phyloP scores from a whole-genome alignment of 1,140 invertebrate species.

The Helicoverpa armigera region DNA sequence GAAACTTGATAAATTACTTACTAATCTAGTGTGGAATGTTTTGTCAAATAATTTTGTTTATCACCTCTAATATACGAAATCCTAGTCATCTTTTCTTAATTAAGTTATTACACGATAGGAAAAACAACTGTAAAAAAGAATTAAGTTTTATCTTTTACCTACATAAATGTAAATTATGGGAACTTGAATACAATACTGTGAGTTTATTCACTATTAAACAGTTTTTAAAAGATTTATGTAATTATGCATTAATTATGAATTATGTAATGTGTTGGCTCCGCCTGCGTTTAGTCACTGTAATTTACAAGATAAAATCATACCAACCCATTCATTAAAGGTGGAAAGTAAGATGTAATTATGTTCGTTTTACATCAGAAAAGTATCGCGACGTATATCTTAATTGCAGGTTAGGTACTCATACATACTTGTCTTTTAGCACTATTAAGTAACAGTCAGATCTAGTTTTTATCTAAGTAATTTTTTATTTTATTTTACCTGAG shows the following conservation, averaged over 20 bases:
- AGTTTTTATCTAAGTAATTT: neutral
- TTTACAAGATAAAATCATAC: slow-evolving; percentile 30
- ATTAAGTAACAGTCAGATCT: neutral
- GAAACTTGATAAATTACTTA: slow-evolving; percentile 37
- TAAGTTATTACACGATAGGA: slow-evolving; percentile 45
- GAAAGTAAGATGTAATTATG: neutral
- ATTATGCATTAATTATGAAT: slow-evolving; percentile 37
- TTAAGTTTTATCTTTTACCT: slow-evolving; percentile 32
- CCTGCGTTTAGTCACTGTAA: slow-evolving; percentile 39
- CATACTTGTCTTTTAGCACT: neutral
- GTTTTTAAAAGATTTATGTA: slow-evolving; percentile 37
- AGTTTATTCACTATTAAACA: slow-evolving; percentile 37
- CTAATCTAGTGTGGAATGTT: neutral
- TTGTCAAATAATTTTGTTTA: neutral
- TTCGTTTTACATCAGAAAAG: slow-evolving; percentile 3
- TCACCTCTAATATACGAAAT: neutral
- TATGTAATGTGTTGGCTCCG: slow-evolving; percentile 38
- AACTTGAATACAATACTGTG: slow-evolving; percentile 44
- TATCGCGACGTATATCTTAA: slow-evolving; percentile 11
- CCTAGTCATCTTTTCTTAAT: slow-evolving; percentile 14
- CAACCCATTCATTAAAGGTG: slow-evolving; percentile 30
- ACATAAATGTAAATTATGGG: slow-evolving; percentile 39
- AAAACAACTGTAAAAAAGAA: slow-evolving; percentile 40
- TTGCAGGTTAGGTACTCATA: neutral
- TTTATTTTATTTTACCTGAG: neutral